These are phyloP conservation scores for Hoplodrina blanda DNA, from an alignment of 2,888 invertebrate genomes.

Conservation along the genomic window DNA sequence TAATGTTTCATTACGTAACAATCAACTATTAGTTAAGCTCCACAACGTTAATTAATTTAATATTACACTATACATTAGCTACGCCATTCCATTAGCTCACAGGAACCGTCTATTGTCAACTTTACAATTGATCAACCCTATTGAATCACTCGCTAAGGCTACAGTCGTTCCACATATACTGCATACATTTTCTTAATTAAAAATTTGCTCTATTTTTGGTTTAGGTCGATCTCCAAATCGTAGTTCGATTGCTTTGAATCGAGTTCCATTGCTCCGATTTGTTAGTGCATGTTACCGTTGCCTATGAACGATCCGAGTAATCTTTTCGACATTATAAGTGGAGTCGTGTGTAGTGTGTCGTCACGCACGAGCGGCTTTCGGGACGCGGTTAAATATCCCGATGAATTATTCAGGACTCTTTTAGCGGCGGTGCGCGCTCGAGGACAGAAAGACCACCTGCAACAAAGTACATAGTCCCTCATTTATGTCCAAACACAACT, in stretches of 20 bases:
- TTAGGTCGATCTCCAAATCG: constrained; percentile 25
- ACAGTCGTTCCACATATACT: constrained; percentile 38
- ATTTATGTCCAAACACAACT: constrained; percentile 78
- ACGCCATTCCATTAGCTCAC: constrained; percentile 55
- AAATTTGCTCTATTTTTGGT: constrained; percentile 40
- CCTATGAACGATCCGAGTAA: constrained; percentile 63
- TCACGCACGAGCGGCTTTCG: constrained; percentile 74
- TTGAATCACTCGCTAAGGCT: constrained; percentile 53
- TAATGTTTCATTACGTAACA: constrained; percentile 47
- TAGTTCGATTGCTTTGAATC: constrained; percentile 34
- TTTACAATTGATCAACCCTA: constrained; percentile 57
- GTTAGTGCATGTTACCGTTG: constrained; percentile 54
- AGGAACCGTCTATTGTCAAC: constrained; percentile 65
- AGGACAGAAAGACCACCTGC: constrained; percentile 83
- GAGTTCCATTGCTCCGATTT: constrained; percentile 51
- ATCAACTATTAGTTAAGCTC: constrained; percentile 52
- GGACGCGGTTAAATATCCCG: constrained; percentile 84
- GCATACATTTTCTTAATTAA: constrained; percentile 60
- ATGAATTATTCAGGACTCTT: constrained; percentile 89
- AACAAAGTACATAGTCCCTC: constrained; percentile 86
- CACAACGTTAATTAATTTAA: constrained; percentile 58
- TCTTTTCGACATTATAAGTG: constrained; percentile 73
- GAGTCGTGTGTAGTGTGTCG: constrained; percentile 70
- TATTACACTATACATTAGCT: constrained; percentile 57
- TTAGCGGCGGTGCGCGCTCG: constrained; percentile 80